A percentile compares a stretch with the other conserved stretches of the same genome.
These are phyloP conservation scores for Aeoliscus strigatus DNA, from an alignment of 2,797 vertebrate genomes.

Conservation along the genomic window DNA sequence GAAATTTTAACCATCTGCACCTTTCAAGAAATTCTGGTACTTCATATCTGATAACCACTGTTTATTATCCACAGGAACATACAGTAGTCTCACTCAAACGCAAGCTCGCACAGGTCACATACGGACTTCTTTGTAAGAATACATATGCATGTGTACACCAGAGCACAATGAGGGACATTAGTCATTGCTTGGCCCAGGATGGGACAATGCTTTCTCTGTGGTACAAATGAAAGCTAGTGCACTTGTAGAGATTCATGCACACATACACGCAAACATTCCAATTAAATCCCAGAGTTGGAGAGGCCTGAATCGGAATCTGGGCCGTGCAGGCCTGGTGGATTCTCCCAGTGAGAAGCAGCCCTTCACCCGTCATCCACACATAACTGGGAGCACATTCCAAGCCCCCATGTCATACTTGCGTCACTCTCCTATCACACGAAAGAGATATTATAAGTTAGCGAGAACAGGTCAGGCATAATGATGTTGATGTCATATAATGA, in stretches of 20 bases:
- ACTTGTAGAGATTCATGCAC: constrained; percentile 47
- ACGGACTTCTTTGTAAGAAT: constrained; percentile 6
- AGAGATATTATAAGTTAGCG: constrained; percentile 17
- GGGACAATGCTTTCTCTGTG: constrained; percentile 70
- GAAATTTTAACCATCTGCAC: not conserved
- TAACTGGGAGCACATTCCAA: constrained; percentile 58
- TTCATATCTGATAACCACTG: too few relatives aligned
- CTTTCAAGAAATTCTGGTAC: not conserved
- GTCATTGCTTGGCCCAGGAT: constrained; percentile 33
- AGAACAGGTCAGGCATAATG: too few relatives aligned
- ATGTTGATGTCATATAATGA: too few relatives aligned
- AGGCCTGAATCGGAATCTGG: constrained; percentile 65
- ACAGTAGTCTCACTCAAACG: too few relatives aligned
- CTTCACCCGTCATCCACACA: constrained; percentile 48
- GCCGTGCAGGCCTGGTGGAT: constrained; percentile 61
- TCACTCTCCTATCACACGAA: constrained; percentile 44
- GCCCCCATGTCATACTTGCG: constrained; percentile 42
- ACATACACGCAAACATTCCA: constrained; percentile 63
- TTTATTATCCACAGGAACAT: too few relatives aligned
- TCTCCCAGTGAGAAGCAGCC: constrained; percentile 48
- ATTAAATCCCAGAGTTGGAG: constrained; percentile 61
- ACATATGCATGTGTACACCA: constrained; percentile 13
- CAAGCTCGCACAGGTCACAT: constrained; percentile 3
- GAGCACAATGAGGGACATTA: constrained; percentile 55
- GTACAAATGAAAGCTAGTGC: constrained; percentile 46